These are phyloP conservation scores for Spheniscus mendiculus DNA, from an alignment of 2,113 vertebrate species.

Conservation along the genomic window DNA sequence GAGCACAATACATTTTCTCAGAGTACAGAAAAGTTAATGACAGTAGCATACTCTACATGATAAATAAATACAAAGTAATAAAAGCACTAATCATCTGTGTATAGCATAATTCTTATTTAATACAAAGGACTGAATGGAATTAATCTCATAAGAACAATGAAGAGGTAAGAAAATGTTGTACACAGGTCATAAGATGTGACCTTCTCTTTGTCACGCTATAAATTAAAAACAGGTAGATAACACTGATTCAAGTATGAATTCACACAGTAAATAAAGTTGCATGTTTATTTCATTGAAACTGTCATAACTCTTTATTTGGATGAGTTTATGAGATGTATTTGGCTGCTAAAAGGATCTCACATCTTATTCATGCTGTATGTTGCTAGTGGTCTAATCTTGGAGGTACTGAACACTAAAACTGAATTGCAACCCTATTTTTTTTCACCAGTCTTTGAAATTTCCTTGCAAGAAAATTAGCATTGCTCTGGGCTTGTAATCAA, in stretches of 20 bases:
- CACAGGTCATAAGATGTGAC: neutral
- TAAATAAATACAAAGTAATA: neutral
- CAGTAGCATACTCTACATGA: neutral
- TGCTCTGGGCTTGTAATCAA: neutral
- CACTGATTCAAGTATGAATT: neutral
- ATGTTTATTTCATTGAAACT: neutral
- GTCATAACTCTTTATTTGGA: neutral
- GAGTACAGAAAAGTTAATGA: neutral
- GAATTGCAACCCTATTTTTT: neutral
- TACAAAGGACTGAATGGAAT: neutral
- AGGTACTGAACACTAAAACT: neutral
- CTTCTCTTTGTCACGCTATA: neutral
- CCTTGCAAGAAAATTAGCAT: neutral
- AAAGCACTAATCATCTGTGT: neutral
- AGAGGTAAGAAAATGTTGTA: neutral
- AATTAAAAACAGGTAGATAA: neutral
- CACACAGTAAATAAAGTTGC: neutral
- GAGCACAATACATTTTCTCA: neutral
- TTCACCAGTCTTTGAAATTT: neutral
- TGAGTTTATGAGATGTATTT: neutral
- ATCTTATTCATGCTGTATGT: neutral
- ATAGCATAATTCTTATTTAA: neutral
- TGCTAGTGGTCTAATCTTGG: neutral
- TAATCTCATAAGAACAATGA: neutral
- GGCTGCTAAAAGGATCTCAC: neutral